phyloP scores from a whole-genome alignment of 2,888 invertebrate genomes.

The Mythimna loreyi region DNA sequence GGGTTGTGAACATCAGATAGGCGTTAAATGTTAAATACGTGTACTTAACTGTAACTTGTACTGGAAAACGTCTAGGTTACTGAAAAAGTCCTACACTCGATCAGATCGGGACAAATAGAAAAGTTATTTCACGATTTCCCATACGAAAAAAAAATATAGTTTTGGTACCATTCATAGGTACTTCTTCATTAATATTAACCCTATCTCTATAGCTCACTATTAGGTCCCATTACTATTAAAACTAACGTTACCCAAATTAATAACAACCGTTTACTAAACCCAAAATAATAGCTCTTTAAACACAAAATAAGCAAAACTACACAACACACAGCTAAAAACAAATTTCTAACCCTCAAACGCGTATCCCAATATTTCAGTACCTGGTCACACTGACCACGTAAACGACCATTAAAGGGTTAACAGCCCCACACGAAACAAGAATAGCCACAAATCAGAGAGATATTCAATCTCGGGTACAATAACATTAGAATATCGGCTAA shows the following conservation, averaged over 20 bases:
- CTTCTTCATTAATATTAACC: too few relatives aligned
- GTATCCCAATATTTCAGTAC: slow-evolving; percentile 57
- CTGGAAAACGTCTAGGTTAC: too few relatives aligned
- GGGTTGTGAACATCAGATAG: too few relatives aligned
- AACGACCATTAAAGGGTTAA: slow-evolving; percentile 63
- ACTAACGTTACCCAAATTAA: not conserved
- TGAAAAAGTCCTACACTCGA: too few relatives aligned
- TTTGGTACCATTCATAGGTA: too few relatives aligned
- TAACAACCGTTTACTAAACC: not conserved
- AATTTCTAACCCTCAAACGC: slow-evolving; percentile 33
- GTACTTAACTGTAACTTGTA: too few relatives aligned
- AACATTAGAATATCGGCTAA: slow-evolving; percentile 87
- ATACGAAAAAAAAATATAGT: too few relatives aligned
- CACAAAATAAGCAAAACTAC: slow-evolving; percentile 35
- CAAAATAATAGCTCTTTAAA: not conserved
- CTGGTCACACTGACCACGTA: slow-evolving; percentile 62
- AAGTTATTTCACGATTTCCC: too few relatives aligned
- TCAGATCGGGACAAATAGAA: too few relatives aligned
- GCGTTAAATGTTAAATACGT: too few relatives aligned
- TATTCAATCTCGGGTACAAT: slow-evolving; percentile 87
- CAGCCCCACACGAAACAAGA: slow-evolving; percentile 75
- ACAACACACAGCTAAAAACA: slow-evolving; percentile 11
- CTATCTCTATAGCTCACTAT: too few relatives aligned
- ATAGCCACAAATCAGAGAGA: slow-evolving; percentile 86
- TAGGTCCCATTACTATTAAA: not conserved